Evolutionary conservation across 2,113 vertebrate species (phyloP), one percentile per base, ranked within the genome.

Genomic region (Scatophagus argus): DNA sequence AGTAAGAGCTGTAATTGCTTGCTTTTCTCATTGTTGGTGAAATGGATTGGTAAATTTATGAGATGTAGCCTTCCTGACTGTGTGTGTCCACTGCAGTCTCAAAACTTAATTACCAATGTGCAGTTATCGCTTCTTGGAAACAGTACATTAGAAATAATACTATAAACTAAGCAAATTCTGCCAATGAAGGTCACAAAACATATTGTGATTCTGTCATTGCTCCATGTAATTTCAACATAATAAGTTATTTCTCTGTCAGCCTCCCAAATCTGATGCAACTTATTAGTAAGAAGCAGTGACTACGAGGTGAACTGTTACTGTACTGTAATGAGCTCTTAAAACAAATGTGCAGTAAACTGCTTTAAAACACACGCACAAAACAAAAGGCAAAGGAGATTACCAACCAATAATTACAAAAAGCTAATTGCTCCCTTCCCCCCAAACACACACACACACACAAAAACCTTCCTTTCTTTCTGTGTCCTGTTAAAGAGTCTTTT

Each of bases 211-310:
- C 17, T 3, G 0, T 6, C 17, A 55, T 11, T 0, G 4, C 61
- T 51, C 13, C 36, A 43, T 41, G 13, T 4, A 60, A 11, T 64
- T 65, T 38, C 31, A 65, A 44, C 65, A 84, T 31, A 12, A 44
- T 19, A 31, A 49, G 10, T 14, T 0, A 49, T 43, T 0, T 49
- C 19, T 6, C 32, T 17, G 1, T 39, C 34, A 52, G 36, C 13
- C 16, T 19, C n/a, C 12, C 3, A 34, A 54, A 76, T 56, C 70
- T 76, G 71, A 74, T 58, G 74, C 69, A 86, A 76, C 12, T 13
- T 70, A 59, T 49, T 60, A 23, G 27, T 34, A 70, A 55, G 77
- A 62, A 49, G 29, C 60, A 23, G 27, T 1, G 31, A 69, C 44
- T 11, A 2, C 5, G 32, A 16, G 13, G 4, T 43, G 1, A 29